These are phyloP conservation scores for Halichoerus grypus DNA, from an alignment of 2,113 vertebrate genomes.

Conservation along the genomic window DNA sequence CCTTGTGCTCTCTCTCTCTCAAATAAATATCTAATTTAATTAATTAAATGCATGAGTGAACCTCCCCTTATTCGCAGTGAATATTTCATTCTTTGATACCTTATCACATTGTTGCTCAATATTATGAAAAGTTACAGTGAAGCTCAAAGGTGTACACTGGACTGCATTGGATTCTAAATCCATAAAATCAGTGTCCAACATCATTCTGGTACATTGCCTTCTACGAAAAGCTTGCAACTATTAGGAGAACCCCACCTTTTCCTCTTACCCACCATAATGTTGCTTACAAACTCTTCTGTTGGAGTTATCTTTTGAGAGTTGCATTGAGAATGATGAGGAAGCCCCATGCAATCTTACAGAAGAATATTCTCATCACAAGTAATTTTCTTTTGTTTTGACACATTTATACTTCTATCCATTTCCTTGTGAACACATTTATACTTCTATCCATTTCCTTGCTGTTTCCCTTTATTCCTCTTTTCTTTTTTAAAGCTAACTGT, in stretches of 20 bases:
- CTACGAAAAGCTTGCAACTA: neutral
- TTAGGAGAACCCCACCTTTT: neutral
- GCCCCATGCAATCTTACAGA: neutral
- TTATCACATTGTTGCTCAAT: neutral
- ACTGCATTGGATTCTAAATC: constrained; percentile 41
- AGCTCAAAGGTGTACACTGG: neutral
- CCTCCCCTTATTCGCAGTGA: neutral
- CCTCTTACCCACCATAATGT: neutral
- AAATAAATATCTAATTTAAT: neutral
- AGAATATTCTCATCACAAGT: neutral
- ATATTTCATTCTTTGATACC: constrained; percentile 11
- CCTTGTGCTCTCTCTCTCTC: neutral
- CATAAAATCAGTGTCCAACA: neutral
- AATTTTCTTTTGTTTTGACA: neutral
- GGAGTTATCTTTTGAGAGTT: neutral
- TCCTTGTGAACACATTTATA: neutral
- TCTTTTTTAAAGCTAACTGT: neutral
- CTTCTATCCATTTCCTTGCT: neutral
- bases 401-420: neutral
- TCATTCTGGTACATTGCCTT: neutral
- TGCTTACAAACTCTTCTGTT: neutral
- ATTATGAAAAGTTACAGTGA: constrained; percentile 23
- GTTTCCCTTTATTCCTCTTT: neutral
- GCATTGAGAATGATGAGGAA: neutral
- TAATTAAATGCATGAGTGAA: neutral